Evolutionary conservation across 2,797 vertebrate species (phyloP), one percentile per base, ranked within the genome.

Genomic region (Gadopsis marmoratus): DNA sequence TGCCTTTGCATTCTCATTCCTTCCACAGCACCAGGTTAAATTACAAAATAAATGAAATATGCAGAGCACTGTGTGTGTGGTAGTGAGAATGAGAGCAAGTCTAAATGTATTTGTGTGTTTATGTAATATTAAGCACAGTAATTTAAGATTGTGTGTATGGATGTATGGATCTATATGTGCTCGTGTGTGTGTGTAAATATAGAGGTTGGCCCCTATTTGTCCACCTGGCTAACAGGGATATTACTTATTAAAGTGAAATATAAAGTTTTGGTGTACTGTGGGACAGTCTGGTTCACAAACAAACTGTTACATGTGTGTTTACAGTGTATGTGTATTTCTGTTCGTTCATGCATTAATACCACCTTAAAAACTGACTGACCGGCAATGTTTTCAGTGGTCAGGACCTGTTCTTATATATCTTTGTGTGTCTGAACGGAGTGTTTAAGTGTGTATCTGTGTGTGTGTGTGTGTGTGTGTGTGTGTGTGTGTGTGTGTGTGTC

Each of bases 21-120:
- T 89, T 96, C 88, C 89, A 91, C 85, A 77, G 95, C 95, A 89
- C 94, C 94, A 94, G 96, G 97, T 96, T 96, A 97, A 97, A 97
- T 97, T 96, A 96, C 95, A 95, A 97, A 97, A 97, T 97, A 96
- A 97, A 98, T 97, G 95, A 97, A 97, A 97, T 96, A 97, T 96
- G 95, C 95, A 96, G 93, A 96, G 92, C 84, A 63, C 31, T 74
- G 31, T 76, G 83, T 58, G 67, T 50, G 21, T 54, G 78, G 47
- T 37, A 21, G 54, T 78, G 26, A 78, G 74, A 70, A 79, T 37
- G 66, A 47, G 73, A 79, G 61, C 23, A 53, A 48, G 17, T 69
- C 21, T 74, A 69, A 83, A 88, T 81, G 76, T 81, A 75, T 61
- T n/a, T 67, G 43, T 80, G 65, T 83, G 71, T 90, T 74, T 83